Evolutionary conservation across 2,888 invertebrate species (phyloP), one percentile per base, ranked within the genome.

Genomic region (Lasioglossum calceatum): DNA sequence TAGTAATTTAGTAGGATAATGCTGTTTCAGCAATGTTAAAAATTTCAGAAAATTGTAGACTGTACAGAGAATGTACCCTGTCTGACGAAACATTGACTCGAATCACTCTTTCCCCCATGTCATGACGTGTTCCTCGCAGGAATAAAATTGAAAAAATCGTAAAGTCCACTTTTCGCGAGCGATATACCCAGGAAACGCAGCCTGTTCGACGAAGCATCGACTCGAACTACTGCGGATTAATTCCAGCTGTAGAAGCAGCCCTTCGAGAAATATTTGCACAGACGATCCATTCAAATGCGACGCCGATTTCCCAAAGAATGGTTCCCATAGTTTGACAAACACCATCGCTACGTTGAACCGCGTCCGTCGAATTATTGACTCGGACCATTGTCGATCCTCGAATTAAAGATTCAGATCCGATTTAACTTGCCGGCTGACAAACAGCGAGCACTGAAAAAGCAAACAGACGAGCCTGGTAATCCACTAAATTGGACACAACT

Each of bases 401-500:
- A 67, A 67, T 67, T 36, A 36, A 67, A 32, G 32, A 67, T 67
- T 36, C 67, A 67, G 39, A 36, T 39, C 23, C 70, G 39, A 39
- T 70, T 36, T n/a, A 70, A 10, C 73, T 73, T 16, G 8, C 19
- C 16, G 47, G 16, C 27, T 4, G 47, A 27, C 27, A 14, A 12
- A 23, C 50, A 7, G 19, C 36, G 12, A 23, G 19, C 7, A 39
- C 36, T 0, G 23, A 5, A 27, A 16, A 32, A 14, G n/a, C n/a
- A 44, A 27, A 42, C 47, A 23, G 3, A 39, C 8, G 32, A 54
- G 7, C 39, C 14, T 2, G 14, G 27, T 2, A 44, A 47, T 71
- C 32, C 50, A n/a, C 4, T 5, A 47, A 73, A 73, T 71, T 44
- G 67, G 32, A 83, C 58, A 3, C 42, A 42, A 76, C 50, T 50